phyloP scores from a whole-genome alignment of 2,797 vertebrate species.

The Phyllotis vaccarum region DNA sequence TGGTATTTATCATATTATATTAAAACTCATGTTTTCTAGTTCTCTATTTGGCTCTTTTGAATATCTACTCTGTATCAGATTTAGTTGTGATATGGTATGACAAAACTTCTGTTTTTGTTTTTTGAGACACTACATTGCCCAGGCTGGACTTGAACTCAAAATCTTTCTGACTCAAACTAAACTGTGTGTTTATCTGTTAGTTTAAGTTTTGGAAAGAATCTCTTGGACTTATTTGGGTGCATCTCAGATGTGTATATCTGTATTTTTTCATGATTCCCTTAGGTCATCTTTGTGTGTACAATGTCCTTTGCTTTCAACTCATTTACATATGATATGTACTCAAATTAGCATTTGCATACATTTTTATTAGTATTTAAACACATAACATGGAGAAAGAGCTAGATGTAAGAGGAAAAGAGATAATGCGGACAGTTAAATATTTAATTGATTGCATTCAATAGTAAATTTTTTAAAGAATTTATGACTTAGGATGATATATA shows the following conservation, averaged over 20 bases:
- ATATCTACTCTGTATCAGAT: not conserved
- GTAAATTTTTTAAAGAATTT: not conserved
- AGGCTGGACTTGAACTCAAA: not conserved
- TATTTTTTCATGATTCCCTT: not conserved
- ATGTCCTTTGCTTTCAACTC: not conserved
- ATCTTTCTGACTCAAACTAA: not conserved
- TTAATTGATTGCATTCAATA: not conserved
- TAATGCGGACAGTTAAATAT: not conserved
- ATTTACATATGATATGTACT: not conserved
- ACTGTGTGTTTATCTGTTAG: not conserved
- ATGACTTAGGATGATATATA: not conserved
- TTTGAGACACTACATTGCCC: not conserved
- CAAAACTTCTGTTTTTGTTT: not conserved
- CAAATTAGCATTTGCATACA: not conserved
- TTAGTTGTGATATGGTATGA: not conserved
- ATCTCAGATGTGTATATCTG: not conserved
- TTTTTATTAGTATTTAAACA: not conserved
- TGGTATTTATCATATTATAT: not conserved
- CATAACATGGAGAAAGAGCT: not conserved
- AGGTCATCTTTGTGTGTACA: not conserved
- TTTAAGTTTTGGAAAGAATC: not conserved
- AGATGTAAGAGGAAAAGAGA: not conserved
- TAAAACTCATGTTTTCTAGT: not conserved
- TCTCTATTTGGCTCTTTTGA: not conserved
- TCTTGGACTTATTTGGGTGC: not conserved